A percentile compares a stretch with the other conserved stretches of the same genome.
These are phyloP conservation scores for Bombylius discolor DNA, from an alignment of 2,888 invertebrate genomes.

Conservation along the genomic window DNA sequence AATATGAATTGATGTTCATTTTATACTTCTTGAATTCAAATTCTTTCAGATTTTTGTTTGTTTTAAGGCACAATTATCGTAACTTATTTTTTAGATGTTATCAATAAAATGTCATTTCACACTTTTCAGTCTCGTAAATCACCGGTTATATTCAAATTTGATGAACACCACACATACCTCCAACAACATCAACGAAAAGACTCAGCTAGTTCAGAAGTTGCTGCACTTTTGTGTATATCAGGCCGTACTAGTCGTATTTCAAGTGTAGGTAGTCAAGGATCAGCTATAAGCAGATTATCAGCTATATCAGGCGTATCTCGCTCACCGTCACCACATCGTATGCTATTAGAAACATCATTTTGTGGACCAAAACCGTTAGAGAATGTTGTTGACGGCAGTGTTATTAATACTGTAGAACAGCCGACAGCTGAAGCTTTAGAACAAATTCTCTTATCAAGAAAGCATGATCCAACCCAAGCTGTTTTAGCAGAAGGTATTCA, in stretches of 20 bases:
- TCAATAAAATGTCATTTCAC: too few species aligned
- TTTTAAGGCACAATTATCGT: too few species aligned
- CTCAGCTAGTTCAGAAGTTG: conserved; percentile 64
- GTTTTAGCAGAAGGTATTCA: conserved; percentile 50
- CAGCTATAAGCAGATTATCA: conserved; percentile 45
- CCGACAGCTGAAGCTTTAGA: conserved; percentile 43
- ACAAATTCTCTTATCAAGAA: conserved; percentile 44
- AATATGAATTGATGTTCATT: too few species aligned
- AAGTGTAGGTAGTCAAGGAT: conserved; percentile 70
- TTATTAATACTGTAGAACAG: conserved; percentile 38
- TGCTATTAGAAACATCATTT: conserved; percentile 80
- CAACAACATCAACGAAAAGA: conserved; percentile 55
- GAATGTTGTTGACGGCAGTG: conserved; percentile 40
- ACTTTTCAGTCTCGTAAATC: conserved; percentile 28
- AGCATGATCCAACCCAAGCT: conserved; percentile 51
- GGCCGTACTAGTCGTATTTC: conserved; percentile 72
- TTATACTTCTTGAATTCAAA: too few species aligned
- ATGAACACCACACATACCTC: conserved; percentile 36
- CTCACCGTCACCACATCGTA: conserved; percentile 81
- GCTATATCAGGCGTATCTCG: conserved; percentile 46
- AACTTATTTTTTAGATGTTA: background rate
- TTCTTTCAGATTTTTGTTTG: too few species aligned
- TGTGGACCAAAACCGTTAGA: conserved; percentile 68
- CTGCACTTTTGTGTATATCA: conserved; percentile 57
- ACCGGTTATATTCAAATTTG: conserved; percentile 37